Percentiles rank a stretch among this genome's conserved stretches.
Conservation (phyloP, 2,888 invertebrate genomes). For the Idaea dimidiata region DNA sequence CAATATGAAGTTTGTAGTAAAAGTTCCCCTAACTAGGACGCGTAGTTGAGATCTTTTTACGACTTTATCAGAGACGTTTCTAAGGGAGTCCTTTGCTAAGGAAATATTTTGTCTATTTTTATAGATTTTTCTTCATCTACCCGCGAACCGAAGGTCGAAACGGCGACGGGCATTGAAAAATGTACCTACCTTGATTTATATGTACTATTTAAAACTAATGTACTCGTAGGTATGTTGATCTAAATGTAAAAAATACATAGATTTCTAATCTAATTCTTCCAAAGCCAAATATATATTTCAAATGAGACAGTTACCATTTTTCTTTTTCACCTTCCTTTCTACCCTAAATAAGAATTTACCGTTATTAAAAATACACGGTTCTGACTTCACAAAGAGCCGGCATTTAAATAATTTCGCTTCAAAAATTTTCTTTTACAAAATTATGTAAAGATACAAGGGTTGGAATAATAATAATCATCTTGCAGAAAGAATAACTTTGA, state of each 20-base stretch:
- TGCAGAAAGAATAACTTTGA: neutral
- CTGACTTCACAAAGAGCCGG: neutral
- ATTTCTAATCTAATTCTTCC: neutral
- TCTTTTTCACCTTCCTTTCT: neutral
- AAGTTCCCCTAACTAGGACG: neutral
- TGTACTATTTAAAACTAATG: too few species aligned
- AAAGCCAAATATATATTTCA: neutral
- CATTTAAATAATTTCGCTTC: neutral
- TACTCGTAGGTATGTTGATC: too few species aligned
- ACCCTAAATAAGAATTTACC: neutral
- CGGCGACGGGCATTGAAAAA: too few species aligned
- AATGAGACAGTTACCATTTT: neutral
- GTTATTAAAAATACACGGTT: neutral
- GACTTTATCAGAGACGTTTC: too few species aligned
- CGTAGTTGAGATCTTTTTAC: too few species aligned
- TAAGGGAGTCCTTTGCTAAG: too few species aligned
- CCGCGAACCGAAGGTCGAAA: too few species aligned
- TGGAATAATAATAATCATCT: conserved; percentile 9
- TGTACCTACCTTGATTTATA: too few species aligned
- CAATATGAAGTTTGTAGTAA: neutral
- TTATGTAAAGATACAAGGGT: conserved; percentile 11
- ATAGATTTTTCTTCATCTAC: too few species aligned
- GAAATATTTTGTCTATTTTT: too few species aligned
- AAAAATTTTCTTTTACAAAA: neutral
- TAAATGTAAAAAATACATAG: too few species aligned